Conservation (phyloP, 2,888 invertebrate species). For the Teleogryllus oceanicus region DNA sequence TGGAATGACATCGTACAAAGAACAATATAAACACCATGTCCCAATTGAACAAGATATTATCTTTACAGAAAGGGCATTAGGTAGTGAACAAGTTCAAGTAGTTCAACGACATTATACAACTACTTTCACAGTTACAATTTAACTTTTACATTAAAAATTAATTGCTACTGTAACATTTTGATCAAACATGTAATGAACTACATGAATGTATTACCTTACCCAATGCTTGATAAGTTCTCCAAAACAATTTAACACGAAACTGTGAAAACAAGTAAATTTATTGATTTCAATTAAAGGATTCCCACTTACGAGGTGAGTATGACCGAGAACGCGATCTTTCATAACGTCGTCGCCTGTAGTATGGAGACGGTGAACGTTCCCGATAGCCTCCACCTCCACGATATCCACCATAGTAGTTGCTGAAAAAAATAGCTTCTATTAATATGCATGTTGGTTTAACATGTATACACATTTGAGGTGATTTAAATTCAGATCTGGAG, state of each 20-base stretch:
- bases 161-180: background rate
- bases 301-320: conserved; percentile 75
- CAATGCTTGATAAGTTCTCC: background rate
- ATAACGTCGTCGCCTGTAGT: conserved; percentile 65
- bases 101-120: background rate
- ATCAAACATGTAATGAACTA: background rate
- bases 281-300: background rate
- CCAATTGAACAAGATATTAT: conserved; percentile 19
- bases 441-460: no score
- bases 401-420: conserved; percentile 45
- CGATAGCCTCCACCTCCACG: conserved; percentile 48
- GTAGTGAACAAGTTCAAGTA: conserved; percentile 7
- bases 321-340: conserved; percentile 72
- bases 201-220: conserved; percentile 2
- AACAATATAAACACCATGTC: conserved; percentile 25
- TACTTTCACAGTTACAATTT: background rate
- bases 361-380: conserved; percentile 66
- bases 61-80: background rate
- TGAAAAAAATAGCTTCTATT: conserved; percentile 18
- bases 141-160: conserved; percentile 20
- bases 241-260: background rate
- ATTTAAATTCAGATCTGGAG: no score
- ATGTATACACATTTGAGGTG: no score
- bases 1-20: conserved; percentile 45
- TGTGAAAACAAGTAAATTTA: background rate